Evolutionary conservation across 2,113 vertebrate species (phyloP), one percentile per base, ranked within the genome.

Genomic region (Otis tarda): DNA sequence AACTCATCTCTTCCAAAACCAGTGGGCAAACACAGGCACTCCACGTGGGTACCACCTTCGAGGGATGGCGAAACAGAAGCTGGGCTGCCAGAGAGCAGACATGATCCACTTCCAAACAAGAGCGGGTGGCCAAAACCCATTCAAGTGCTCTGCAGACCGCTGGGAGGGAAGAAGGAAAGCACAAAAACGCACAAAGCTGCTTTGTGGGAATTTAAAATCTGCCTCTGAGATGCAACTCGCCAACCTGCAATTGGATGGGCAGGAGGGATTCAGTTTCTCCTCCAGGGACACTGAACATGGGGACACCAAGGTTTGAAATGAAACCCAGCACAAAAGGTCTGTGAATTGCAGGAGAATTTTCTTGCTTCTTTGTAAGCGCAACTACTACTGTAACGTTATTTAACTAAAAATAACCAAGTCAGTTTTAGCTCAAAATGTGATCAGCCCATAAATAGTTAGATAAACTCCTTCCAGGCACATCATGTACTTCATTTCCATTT

Each of bases 401-500:
- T 43, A 47, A 83, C 91, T 90, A 94, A 95, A 96, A 96, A 94
- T 93, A 96, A 75, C 90, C 49, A 4, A 87, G 64, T n/a, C 76
- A 37, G 63, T 41, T 73, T 78, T 55, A 87, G 87, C 83, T 87
- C 83, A 79, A 92, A 96, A 94, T 89, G 89, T 57, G 70, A 95
- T 94, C 94, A 90, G 90, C 86, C 93, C 95, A 90, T 83, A 92
- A 96, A 94, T 86, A 90, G 87, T 75, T 15, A 59, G 85, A 96
- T 89, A 92, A 91, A 94, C 68, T 93, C 87, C 68, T 95, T 93
- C 75, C 77, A 90, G 84, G 89, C 79, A 94, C 95, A 89, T 81
- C 90, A 71, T 57, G 82, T 91, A 77, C 96, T 87, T 79, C 4
- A 93, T 96, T 97, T 92, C 76, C 93, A 95, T 92, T 95, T 95